Base-by-base conservation (phyloP, 1,140 invertebrate genomes). In the Drosophila lowei region DNA sequence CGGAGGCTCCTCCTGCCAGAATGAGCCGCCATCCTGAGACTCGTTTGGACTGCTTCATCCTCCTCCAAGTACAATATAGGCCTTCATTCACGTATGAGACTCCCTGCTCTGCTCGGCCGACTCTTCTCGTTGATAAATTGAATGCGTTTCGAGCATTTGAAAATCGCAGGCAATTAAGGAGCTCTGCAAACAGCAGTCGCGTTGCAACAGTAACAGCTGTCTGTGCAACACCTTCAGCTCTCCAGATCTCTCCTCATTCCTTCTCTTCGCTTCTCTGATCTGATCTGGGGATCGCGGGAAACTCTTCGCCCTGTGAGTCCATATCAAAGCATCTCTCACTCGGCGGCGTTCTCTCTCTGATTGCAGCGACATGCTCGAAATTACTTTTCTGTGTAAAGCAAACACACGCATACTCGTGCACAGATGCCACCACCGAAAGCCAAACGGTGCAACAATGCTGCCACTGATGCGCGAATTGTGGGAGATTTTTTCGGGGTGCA, bases 331-430 rank as follows among this genome's bases (percentile, higher is more conserved):
- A 84, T 84, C 79, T 85, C 72, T 49, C 61, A 64, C 54, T 63
- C 66, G 80, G 80, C 81, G 66, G 71, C 67, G 42, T 85, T 58
- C 52, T 55, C 52, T 79, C 52, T 79, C 80, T 85, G 80, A 85
- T 85, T 85, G 80, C 80, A 48, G 77, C 80, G 75, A 85, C 80
- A 85, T 85, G 80, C 80, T 80, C 80, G 80, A 85, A 85, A 85
- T 85, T 85, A 85, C 80, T 84, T 84, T 84, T 84, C 80, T 84
- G 80, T 85, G 80, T 84, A 80, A 70, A 73, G 58, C 83, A 70
- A 79, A 70, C 77, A 74, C 71, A 81, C 77, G 56, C 61, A 52
- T 44, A 44, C 28, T 38, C 52, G 46, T 46, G 44, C 30, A 21
- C 66, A 75, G 56, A 30, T 30, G 30, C 30, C 30, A 30, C 30